Base-by-base conservation (phyloP, 2,797 vertebrate genomes). In the Serranus cabrilla region DNA sequence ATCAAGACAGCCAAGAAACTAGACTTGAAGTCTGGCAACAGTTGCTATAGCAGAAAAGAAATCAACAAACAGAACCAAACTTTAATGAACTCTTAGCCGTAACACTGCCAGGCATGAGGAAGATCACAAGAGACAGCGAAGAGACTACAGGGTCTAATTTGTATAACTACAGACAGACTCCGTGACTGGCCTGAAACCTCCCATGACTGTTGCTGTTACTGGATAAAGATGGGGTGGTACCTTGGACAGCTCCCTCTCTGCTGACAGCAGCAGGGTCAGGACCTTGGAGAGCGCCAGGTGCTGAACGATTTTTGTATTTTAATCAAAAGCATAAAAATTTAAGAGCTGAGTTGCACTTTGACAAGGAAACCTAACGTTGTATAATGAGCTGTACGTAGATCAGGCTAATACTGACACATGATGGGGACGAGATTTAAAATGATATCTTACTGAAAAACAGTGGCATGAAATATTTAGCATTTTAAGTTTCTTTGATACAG, bases 161-260 rank as follows among this genome's bases (percentile, higher is more conserved):
- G 14, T 27, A 50, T 18, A 5, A 51, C 8, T 37, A 54, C 0
- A 11, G 5, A 34, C 7, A 1, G 1, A 2, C 11, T 64, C 13
- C 5, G 3, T 31, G 31, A 17, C 23, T 8, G 16, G 25, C 21
- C 23, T 37, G 7, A 25, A 56, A 17, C 3, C 4, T 21, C 12
- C 34, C 45, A 51, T 37, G 18, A 23, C 0, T 0, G 31, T 12
- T 23, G 27, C 5, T 43, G 7, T 27, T 7, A 43, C 43, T 39
- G 43, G 2, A 42, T 59, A 14, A 76, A 71, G 46, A 56, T n/a
- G 68, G 64, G 68, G 73, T 57, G 79, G 71, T 0, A 63, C 40
- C 58, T 21, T 46, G 70, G 67, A 80, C 70, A 84, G 76, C 66
- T 77, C 62, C 49, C 4, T n/a, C 14, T 52, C 42, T 1, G 7